Evolutionary conservation across 2,113 vertebrate species (phyloP), one percentile per base, ranked within the genome.

Genomic region (Erpornis zantholeuca): DNA sequence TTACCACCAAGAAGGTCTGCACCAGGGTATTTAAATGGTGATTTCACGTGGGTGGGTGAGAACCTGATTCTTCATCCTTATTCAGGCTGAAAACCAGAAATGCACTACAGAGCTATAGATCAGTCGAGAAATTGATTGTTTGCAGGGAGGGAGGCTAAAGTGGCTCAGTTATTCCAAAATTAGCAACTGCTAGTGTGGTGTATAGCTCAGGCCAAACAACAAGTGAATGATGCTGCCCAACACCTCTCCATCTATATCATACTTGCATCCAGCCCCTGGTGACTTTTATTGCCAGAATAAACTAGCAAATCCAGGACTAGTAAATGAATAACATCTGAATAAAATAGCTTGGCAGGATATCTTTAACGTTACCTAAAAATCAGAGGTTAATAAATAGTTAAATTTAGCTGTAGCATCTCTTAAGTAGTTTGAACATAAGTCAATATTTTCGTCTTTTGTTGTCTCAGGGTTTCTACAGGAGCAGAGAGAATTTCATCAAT

Each of bases 331-430:
- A 54, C 29, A 22, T 20, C 49, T 66, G 61, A 96, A 89, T 83
- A 75, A 96, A 94, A 52, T 15, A 73, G 15, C 45, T 87, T 81
- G 88, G 63, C 75, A 94, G 72, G 69, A 66, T 68, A 80, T 85
- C 69, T 70, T 60, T 60, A 75, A 49, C 36, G 19, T 68, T 28
- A 17, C 60, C 86, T 89, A 85, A 76, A 93, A 75, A 36, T 13
- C 71, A 94, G 70, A 78, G 73, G 88, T 65, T 81, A 92, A 81
- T 49, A 96, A 94, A 94, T 23, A 61, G 90, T 94, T 72, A 96
- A 86, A 91, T 28, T 64, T 54, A 77, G 42, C 73, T 73, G 50
- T 70, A 81, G 66, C 71, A 73, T 88, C 56, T 61, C 86, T 75
- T 90, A 90, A 96, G 69, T 63, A 71, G 85, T 86, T 96, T 87